These are phyloP conservation scores for Campylorhamphus procurvoides DNA, from an alignment of 2,113 vertebrate genomes.

Conservation along the genomic window DNA sequence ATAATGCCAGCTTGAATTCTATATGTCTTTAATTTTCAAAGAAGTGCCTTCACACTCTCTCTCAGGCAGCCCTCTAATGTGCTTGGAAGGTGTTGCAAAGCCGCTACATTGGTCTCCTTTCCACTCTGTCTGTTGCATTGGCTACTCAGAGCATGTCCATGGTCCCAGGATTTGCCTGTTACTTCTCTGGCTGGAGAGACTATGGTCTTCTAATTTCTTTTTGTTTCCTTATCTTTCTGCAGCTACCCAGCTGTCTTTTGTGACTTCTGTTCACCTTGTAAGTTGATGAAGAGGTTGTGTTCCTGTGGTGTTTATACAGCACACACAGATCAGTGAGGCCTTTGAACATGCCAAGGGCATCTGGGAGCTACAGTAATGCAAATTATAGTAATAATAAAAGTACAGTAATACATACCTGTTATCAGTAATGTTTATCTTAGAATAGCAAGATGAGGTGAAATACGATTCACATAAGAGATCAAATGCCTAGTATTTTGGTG, in stretches of 20 bases:
- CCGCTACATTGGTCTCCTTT: background rate
- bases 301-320: background rate
- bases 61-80: background rate
- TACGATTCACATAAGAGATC: conserved; percentile 30
- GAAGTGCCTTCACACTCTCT: background rate
- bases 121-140: background rate
- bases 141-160: background rate
- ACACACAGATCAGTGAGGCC: background rate
- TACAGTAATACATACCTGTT: conserved; percentile 20
- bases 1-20: conserved; percentile 19
- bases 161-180: background rate
- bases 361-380: conserved; percentile 27
- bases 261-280: background rate
- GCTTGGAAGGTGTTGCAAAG: background rate
- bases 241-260: background rate
- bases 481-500: conserved; percentile 11
- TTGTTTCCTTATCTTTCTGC: background rate
- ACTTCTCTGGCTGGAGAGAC: background rate
- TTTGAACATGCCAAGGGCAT: conserved; percentile 12
- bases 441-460: conserved; percentile 24
- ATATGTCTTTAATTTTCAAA: background rate
- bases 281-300: background rate
- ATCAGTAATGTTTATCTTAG: conserved; percentile 50
- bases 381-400: conserved; percentile 47
- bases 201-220: background rate